phyloP scores from a whole-genome alignment of 2,888 invertebrate species.

The Petrophora chlorosata region DNA sequence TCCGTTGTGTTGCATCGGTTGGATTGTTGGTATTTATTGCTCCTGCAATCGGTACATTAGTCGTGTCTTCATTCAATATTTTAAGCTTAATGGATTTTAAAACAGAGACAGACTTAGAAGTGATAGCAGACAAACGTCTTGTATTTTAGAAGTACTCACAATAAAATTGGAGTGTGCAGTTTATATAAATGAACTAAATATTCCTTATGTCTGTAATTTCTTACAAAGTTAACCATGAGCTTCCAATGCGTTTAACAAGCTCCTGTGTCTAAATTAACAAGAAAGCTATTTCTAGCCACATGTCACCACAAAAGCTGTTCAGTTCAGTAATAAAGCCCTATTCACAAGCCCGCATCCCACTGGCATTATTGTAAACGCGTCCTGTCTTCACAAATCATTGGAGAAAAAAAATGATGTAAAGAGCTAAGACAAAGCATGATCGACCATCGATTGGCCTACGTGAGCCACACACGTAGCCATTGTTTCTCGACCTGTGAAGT shows the following conservation, averaged over 20 bases:
- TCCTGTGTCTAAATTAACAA: not conserved
- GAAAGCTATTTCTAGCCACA: constrained; percentile 39
- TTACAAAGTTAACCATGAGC: not conserved
- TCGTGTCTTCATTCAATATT: constrained; percentile 46
- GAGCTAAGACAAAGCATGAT: constrained; percentile 74
- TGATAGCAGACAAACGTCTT: too few species aligned
- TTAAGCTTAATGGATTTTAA: too few species aligned
- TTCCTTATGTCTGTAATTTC: not conserved
- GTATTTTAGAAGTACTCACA: too few species aligned
- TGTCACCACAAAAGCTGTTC: constrained; percentile 68
- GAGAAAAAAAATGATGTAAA: constrained; percentile 54
- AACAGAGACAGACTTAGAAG: too few species aligned
- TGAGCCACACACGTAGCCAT: constrained; percentile 63
- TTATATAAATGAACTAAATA: not conserved
- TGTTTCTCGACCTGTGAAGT: constrained; percentile 43
- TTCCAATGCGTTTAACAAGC: not conserved
- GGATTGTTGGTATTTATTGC: constrained; percentile 42
- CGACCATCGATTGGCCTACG: constrained; percentile 67
- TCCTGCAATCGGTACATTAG: constrained; percentile 45
- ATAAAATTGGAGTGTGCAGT: too few species aligned
- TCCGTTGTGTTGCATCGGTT: constrained; percentile 51
- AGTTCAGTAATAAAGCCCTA: constrained; percentile 64
- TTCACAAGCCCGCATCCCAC: constrained; percentile 79
- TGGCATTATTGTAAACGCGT: constrained; percentile 69
- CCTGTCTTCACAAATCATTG: constrained; percentile 80